phyloP scores from a whole-genome alignment of 35 echinoderm and acorn worm genomes.

The Anneissia japonica region DNA sequence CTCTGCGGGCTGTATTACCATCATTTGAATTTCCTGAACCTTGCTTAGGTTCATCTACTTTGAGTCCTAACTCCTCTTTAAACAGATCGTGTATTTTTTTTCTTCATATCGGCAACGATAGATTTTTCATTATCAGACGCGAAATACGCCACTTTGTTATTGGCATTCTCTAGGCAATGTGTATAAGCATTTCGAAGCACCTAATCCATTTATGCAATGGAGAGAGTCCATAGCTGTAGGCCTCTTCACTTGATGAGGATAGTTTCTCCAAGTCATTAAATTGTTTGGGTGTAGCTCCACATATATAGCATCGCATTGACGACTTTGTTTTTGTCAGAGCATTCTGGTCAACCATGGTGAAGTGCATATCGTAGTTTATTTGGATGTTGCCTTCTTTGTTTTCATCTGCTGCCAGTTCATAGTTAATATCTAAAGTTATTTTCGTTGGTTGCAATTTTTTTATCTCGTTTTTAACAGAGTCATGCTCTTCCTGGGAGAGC shows the following conservation, averaged over 20 bases:
- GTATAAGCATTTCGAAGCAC: slow-evolving; percentile 56
- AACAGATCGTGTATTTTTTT: slow-evolving; percentile 43
- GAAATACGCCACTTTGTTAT: slow-evolving; percentile 40
- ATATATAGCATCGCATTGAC: slow-evolving; percentile 51
- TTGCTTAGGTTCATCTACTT: slow-evolving; percentile 56
- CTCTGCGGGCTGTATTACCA: slow-evolving; percentile 52
- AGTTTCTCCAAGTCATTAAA: slow-evolving; percentile 37
- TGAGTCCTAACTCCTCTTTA: slow-evolving; percentile 42
- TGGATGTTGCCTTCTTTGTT: slow-evolving; percentile 15
- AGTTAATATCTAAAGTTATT: slow-evolving; percentile 21
- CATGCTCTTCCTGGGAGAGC: slow-evolving; percentile 5
- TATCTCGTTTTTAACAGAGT: slow-evolving; percentile 6
- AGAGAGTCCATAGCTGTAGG: slow-evolving; percentile 22
- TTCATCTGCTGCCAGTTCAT: slow-evolving; percentile 23
- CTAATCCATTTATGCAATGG: slow-evolving; percentile 35
- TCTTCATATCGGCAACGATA: slow-evolving; percentile 18
- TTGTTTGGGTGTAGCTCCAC: slow-evolving; percentile 28
- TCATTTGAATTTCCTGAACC: slow-evolving; percentile 50
- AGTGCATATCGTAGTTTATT: slow-evolving; percentile 33
- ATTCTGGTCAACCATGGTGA: slow-evolving; percentile 58
- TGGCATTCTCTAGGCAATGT: slow-evolving; percentile 34
- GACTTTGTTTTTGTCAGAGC: slow-evolving; percentile 41
- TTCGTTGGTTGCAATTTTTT: slow-evolving; percentile 17
- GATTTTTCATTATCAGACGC: slow-evolving; percentile 15
- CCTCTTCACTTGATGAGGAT: slow-evolving; percentile 2